Evolutionary conservation across 2,888 invertebrate species (phyloP).

Genomic region (Caenorhabditis virilis): DNA sequence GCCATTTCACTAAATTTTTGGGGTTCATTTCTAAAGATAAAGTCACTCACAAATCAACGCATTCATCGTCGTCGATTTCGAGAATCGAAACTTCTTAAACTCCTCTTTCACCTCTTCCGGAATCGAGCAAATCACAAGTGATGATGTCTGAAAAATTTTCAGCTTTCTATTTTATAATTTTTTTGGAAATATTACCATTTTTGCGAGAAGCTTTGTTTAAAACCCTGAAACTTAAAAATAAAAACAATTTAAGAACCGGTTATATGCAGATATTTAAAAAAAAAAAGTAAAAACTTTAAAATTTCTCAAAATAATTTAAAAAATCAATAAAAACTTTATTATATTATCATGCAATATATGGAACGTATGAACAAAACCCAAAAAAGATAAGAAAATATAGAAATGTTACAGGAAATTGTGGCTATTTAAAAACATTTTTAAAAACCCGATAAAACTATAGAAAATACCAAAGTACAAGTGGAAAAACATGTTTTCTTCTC

Average conservation of each 20-base stretch:
- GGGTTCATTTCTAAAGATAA: background rate
- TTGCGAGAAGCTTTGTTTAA: no score
- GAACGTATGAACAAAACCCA: no score
- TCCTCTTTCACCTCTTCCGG: conserved; percentile 54
- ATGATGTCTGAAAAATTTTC: conserved; percentile 9
- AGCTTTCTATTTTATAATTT: background rate
- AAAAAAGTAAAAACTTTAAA: background rate
- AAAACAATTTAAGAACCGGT: background rate
- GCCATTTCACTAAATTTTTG: background rate
- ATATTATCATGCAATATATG: no score
- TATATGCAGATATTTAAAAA: background rate
- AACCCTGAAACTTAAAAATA: no score
- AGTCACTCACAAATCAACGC: conserved; percentile 53
- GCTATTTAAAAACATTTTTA: no score
- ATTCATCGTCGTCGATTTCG: conserved; percentile 51
- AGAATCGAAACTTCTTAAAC: conserved; percentile 61
- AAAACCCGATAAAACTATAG: no score
- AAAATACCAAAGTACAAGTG: no score
- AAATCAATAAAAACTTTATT: no score
- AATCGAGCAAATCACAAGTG: conserved; percentile 58
- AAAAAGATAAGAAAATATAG: no score
- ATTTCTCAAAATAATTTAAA: no score
- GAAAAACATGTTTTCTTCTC: no score
- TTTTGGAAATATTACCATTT: background rate
- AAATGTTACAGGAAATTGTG: no score